These are phyloP conservation scores for Indicator indicator DNA, from an alignment of 2,113 vertebrate species.

Conservation along the genomic window DNA sequence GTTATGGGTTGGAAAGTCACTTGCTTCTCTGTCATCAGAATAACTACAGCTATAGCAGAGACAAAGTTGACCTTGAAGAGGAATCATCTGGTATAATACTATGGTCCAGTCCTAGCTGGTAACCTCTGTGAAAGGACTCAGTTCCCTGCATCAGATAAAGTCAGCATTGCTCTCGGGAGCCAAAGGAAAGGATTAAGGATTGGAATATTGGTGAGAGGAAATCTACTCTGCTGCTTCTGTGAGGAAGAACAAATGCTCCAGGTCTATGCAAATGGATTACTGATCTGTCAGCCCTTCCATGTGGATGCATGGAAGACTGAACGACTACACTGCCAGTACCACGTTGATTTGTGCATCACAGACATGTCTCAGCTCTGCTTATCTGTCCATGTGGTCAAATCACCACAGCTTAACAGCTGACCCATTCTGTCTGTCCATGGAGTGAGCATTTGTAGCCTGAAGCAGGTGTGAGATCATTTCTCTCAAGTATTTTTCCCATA, in stretches of 20 bases:
- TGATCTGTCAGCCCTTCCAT: not conserved
- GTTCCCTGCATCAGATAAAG: not conserved
- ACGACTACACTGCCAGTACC: not conserved
- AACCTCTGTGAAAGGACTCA: not conserved
- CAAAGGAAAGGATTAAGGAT: not conserved
- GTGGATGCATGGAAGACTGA: not conserved
- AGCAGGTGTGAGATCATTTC: slow-evolving; percentile 60
- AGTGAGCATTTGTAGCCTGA: slow-evolving; percentile 39
- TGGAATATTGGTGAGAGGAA: not conserved
- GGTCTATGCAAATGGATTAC: not conserved
- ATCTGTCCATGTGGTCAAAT: not conserved
- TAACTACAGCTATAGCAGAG: not conserved
- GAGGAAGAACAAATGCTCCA: not conserved
- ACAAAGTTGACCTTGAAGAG: not conserved
- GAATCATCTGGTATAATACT: not conserved
- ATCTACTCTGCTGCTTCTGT: not conserved
- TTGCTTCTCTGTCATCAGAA: not conserved
- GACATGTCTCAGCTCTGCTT: not conserved
- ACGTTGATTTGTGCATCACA: not conserved
- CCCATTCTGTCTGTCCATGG: not conserved
- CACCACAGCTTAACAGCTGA: slow-evolving; percentile 16
- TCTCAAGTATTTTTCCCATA: slow-evolving; percentile 9
- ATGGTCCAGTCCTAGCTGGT: not conserved
- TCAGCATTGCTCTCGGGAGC: not conserved
- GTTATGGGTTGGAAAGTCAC: no score